Conservation (phyloP, 2,113 vertebrate species). For the Gnathonemus echidnorhynchus region DNA sequence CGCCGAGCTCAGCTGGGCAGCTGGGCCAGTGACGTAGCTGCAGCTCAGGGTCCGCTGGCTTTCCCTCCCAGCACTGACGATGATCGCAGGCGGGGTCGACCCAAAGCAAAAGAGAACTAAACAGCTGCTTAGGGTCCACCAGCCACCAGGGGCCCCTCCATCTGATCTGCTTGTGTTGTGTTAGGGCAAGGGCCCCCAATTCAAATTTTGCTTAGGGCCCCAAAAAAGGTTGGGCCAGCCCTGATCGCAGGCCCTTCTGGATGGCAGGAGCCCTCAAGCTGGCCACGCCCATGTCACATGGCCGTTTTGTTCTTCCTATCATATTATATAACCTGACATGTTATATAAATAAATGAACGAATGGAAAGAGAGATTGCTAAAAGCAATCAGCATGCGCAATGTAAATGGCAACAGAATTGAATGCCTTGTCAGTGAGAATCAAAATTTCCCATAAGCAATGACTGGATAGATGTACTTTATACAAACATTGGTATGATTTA, state of each 20-base stretch:
- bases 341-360: not conserved
- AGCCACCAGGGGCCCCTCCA: not conserved
- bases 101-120: not conserved
- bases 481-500: constrained; percentile 27
- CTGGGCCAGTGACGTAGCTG: not conserved
- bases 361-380: not conserved
- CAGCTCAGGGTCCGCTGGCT: not conserved
- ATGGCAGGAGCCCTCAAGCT: not conserved
- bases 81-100: not conserved
- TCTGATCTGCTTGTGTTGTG: not conserved
- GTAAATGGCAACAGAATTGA: constrained; percentile 8
- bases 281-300: not conserved
- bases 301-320: not conserved
- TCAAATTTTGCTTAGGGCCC: not conserved
- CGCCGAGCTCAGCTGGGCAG: not conserved
- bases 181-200: not conserved
- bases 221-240: not conserved
- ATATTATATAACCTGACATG: not conserved
- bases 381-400: not conserved
- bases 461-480: constrained; percentile 41
- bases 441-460: constrained; percentile 33
- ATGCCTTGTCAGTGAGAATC: constrained; percentile 24
- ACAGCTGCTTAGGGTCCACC: not conserved
- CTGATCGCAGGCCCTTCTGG: not conserved
- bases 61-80: not conserved